Evolutionary conservation across 2,888 invertebrate species (phyloP).

Genomic region (Drosophila kanekoi): DNA sequence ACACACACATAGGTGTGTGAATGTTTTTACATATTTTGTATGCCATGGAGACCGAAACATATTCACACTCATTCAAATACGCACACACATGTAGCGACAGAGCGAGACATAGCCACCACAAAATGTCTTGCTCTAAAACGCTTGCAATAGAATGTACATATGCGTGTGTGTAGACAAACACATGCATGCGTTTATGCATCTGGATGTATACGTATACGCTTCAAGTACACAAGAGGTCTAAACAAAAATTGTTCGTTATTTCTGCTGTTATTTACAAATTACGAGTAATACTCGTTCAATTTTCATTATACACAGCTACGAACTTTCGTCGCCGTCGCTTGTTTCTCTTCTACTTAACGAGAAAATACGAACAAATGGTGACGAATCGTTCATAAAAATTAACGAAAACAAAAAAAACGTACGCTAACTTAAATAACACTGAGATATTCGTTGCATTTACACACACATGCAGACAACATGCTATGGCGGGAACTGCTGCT

Average conservation of each 20-base stretch:
- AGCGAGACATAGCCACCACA: slow-evolving; percentile 42
- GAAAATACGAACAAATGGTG: slow-evolving; percentile 59
- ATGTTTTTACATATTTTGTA: slow-evolving; percentile 54
- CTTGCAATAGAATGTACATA: slow-evolving; percentile 35
- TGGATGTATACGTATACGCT: slow-evolving; percentile 34
- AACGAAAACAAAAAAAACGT: slow-evolving; percentile 52
- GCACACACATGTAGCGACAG: slow-evolving; percentile 24
- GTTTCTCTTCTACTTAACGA: slow-evolving; percentile 33
- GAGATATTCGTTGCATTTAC: slow-evolving; percentile 47
- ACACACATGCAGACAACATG: slow-evolving; percentile 20
- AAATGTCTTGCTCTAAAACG: slow-evolving; percentile 40
- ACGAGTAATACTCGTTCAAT: slow-evolving; percentile 77
- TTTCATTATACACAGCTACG: slow-evolving; percentile 38
- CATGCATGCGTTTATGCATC: slow-evolving; percentile 5
- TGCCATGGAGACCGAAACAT: slow-evolving; percentile 65
- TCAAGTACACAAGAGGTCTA: slow-evolving; percentile 43
- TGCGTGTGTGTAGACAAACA: slow-evolving; percentile 8
- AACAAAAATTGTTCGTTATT: slow-evolving; percentile 55
- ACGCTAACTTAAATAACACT: slow-evolving; percentile 40
- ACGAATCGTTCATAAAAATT: slow-evolving; percentile 64
- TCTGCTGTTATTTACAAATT: slow-evolving; percentile 72
- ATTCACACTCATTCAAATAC: slow-evolving; percentile 37
- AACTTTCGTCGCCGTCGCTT: slow-evolving; percentile 28
- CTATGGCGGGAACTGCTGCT: slow-evolving; percentile 65
- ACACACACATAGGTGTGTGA: slow-evolving; percentile 35